A percentile compares a stretch with the other conserved stretches of the same genome.
Conservation (phyloP, 2,888 invertebrate genomes). For the Nemotelus nigrinus region DNA sequence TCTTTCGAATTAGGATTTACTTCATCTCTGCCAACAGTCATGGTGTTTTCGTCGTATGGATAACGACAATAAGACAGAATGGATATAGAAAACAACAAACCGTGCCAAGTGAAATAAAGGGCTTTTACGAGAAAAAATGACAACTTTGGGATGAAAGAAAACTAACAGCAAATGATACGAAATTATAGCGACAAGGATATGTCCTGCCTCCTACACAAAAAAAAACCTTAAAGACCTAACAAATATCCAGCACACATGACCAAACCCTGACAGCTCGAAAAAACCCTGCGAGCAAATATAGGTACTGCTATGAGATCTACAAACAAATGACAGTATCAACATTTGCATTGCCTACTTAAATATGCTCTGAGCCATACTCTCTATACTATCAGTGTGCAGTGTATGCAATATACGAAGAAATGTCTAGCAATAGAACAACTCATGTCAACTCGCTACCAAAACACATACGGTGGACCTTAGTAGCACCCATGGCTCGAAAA, state of each 20-base stretch:
- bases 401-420: slow-evolving; percentile 37
- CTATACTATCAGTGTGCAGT: slow-evolving; percentile 24
- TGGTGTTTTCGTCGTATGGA: background rate
- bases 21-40: background rate
- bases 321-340: slow-evolving; percentile 47
- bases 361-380: slow-evolving; percentile 35
- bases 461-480: slow-evolving; percentile 2
- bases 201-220: background rate
- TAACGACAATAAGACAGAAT: background rate
- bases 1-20: slow-evolving; percentile 15
- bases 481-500: slow-evolving; percentile 35
- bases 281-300: slow-evolving; percentile 16
- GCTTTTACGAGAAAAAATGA: slow-evolving; percentile 30
- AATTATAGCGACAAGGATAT: slow-evolving; percentile 42
- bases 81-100: background rate
- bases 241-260: slow-evolving; percentile 11
- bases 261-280: background rate
- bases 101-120: slow-evolving; percentile 33
- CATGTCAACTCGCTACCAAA: slow-evolving; percentile 13
- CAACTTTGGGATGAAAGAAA: slow-evolving; percentile 29
- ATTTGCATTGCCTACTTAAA: slow-evolving; percentile 44
- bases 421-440: slow-evolving; percentile 29
- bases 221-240: slow-evolving; percentile 23
- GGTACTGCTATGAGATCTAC: slow-evolving; percentile 20
- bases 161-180: slow-evolving; percentile 44